Conservation (phyloP, 2,113 vertebrate species). For the Camelus dromedarius region DNA sequence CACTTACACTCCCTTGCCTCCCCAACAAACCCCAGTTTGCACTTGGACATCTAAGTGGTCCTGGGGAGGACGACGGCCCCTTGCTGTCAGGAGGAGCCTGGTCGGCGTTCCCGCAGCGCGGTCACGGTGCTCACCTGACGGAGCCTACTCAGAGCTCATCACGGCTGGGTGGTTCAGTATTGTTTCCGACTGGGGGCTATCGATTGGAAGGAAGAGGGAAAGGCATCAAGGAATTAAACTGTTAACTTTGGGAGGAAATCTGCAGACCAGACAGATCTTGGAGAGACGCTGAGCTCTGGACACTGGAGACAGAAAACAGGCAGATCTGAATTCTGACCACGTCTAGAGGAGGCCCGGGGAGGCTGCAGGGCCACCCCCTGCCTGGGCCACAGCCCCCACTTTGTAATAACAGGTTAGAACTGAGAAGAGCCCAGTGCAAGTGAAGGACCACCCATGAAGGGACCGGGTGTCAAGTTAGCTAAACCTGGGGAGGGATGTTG, state of each 20-base stretch:
- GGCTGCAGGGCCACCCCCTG: not conserved
- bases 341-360: not conserved
- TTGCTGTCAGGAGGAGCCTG: rapidly evolving
- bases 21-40: not conserved
- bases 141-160: not conserved
- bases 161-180: rapidly evolving
- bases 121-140: not conserved
- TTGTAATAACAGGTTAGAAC: no score
- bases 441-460: rapidly evolving
- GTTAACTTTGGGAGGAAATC: not conserved
- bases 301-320: not conserved
- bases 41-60: rapidly evolving
- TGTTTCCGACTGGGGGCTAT: rapidly evolving
- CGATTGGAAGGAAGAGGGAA: not conserved
- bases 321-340: not conserved
- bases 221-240: not conserved
- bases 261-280: not conserved
- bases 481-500: no score
- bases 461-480: rapidly evolving
- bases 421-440: rapidly evolving
- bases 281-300: not conserved
- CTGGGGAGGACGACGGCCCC: not conserved
- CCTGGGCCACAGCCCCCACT: no score
- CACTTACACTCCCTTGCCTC: rapidly evolving
- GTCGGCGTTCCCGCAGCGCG: rapidly evolving